These are phyloP conservation scores for Sesia bembeciformis DNA, from an alignment of 2,888 invertebrate species.

Conservation along the genomic window DNA sequence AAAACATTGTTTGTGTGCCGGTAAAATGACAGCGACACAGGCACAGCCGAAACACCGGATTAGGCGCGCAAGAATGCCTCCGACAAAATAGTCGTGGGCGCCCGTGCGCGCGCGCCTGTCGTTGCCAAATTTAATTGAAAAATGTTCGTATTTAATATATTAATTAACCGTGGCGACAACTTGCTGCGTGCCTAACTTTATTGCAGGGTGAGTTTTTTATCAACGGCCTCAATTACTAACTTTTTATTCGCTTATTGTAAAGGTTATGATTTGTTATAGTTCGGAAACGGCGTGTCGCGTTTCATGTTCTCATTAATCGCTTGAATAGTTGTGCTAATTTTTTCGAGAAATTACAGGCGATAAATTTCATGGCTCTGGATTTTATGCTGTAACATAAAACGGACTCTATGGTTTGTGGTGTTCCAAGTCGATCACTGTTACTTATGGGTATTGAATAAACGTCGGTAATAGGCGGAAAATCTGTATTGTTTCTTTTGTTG, in stretches of 20 bases:
- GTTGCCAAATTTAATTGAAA: slow-evolving; percentile 43
- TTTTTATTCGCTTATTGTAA: slow-evolving; percentile 53
- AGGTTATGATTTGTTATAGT: slow-evolving; percentile 56
- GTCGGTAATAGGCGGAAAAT: slow-evolving; percentile 18
- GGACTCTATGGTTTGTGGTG: slow-evolving; percentile 32
- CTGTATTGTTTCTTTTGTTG: slow-evolving; percentile 12
- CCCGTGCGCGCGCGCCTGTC: slow-evolving; percentile 8
- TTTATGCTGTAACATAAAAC: slow-evolving; percentile 51
- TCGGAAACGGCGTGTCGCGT: slow-evolving; percentile 49
- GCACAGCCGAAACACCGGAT: slow-evolving; percentile 23
- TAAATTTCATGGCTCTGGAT: slow-evolving; percentile 54
- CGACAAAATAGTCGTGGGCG: slow-evolving; percentile 1
- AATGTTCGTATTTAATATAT: slow-evolving; percentile 51
- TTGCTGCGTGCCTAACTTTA: slow-evolving; percentile 39
- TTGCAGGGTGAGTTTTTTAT: slow-evolving; percentile 46
- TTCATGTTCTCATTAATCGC: slow-evolving; percentile 68
- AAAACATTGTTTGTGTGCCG: slow-evolving; percentile 23
- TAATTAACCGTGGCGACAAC: slow-evolving; percentile 55
- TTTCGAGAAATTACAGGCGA: slow-evolving; percentile 53
- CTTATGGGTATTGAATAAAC: slow-evolving; percentile 36
- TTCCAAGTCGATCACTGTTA: slow-evolving; percentile 34
- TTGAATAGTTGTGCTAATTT: slow-evolving; percentile 68
- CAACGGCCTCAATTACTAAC: slow-evolving; percentile 47
- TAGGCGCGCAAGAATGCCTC: slow-evolving; percentile 9
- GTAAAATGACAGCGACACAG: background rate